Percentiles rank a stretch among this genome's conserved stretches.
phyloP scores from a whole-genome alignment of 2,888 invertebrate species.

The Tiphia femorata region DNA sequence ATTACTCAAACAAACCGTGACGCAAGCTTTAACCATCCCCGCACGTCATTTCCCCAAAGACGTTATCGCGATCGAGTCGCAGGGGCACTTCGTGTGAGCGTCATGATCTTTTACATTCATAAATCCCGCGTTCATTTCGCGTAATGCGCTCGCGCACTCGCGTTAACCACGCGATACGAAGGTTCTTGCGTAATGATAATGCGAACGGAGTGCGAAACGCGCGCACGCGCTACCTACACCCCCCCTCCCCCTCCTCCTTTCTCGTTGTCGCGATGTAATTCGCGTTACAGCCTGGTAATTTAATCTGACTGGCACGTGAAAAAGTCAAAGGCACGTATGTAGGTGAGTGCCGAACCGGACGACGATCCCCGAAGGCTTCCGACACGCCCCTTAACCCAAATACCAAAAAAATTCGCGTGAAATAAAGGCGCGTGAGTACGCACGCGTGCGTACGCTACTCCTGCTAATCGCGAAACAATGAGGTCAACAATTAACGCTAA shows the following conservation, averaged over 20 bases:
- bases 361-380: constrained; percentile 38
- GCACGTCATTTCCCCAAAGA: no score
- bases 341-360: constrained; percentile 30
- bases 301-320: constrained; percentile 26
- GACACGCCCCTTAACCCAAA: constrained; percentile 53
- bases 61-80: no score
- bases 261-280: no score
- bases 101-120: background rate
- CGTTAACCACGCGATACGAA: background rate
- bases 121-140: background rate
- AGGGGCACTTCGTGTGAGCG: no score
- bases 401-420: constrained; percentile 25
- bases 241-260: no score
- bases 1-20: no score
- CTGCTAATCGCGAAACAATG: background rate
- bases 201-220: constrained; percentile 17
- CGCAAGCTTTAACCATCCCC: no score
- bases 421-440: constrained; percentile 13
- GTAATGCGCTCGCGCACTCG: background rate
- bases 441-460: background rate
- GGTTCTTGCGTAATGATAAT: constrained; percentile 13
- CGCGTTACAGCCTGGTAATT: constrained; percentile 29
- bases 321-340: constrained; percentile 30
- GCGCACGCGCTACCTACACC: constrained; percentile 17
- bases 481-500: constrained; percentile 1